Base-by-base conservation (phyloP, 2,797 vertebrate genomes). In the Protonibea diacanthus region DNA sequence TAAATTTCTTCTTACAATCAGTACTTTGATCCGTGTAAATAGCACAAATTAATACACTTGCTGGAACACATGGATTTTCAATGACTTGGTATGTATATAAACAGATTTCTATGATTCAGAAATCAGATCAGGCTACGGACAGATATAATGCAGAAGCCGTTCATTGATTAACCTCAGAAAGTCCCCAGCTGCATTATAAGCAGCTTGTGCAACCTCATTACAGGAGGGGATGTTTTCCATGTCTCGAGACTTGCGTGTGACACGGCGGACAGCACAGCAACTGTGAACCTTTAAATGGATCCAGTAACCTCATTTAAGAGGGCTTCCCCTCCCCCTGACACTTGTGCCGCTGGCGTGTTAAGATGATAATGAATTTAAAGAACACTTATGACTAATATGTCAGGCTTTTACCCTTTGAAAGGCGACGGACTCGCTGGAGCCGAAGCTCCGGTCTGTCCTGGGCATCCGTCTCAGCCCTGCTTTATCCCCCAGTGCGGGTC, bases 351-450 rank as follows among this genome's bases (percentile, higher is more conserved):
- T 91, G 89, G 93, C 91, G 93, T 90, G 93, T 94, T 92, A 95
- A 95, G 90, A 95, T 92, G 94, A 94, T 96, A 96, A 96, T 96
- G 94, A 96, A 96, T 96, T 96, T 96, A 96, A 95, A 94, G 95
- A 95, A 96, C 96, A 96, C 95, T 96, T 95, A 95, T 94, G 93
- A 95, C 93, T 94, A 95, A 96, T 94, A 95, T 94, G 93, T 94
- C 93, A 94, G 93, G 95, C 94, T 95, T 96, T 96, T 96, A 95
- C 95, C 93, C 94, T 95, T 95, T 94, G 93, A 94, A 93, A 94
- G 93, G 94, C 93, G 91, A 92, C 94, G 94, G 95, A 95, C 95
- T 94, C 75, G 69, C 90, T 95, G 95, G 95, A 95, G 95, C 95
- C 94, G 76, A 89, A 91, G 92, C 94, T 93, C 93, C 91, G 65